Evolutionary conservation across 2,797 vertebrate species (phyloP).

Genomic region (Loriculus beryllinus): DNA sequence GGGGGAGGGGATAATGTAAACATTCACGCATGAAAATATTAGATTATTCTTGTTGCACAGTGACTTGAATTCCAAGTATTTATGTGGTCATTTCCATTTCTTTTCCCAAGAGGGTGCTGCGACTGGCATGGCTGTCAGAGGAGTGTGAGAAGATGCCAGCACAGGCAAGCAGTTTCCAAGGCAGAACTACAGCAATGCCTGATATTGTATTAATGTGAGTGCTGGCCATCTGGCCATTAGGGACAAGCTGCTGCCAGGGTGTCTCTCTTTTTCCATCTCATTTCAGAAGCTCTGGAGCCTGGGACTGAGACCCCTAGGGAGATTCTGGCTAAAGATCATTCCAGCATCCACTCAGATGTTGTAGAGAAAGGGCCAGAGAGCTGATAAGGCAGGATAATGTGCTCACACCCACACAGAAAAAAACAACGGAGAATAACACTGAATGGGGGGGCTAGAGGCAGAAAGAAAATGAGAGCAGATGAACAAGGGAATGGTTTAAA

Average conservation of each 20-base stretch:
- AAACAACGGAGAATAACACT: neutral
- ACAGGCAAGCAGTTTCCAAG: conserved; percentile 79
- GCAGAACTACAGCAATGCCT: conserved; percentile 76
- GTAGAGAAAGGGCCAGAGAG: conserved; percentile 34
- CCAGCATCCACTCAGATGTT: conserved; percentile 57
- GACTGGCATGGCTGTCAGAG: conserved; percentile 62
- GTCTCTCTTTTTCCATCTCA: conserved; percentile 68
- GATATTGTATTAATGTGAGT: conserved; percentile 74
- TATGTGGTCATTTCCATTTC: conserved; percentile 46
- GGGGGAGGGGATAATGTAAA: conserved; percentile 33
- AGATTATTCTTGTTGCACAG: conserved; percentile 36
- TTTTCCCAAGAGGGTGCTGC: conserved; percentile 63
- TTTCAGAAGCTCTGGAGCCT: conserved; percentile 73
- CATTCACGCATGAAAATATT: conserved; percentile 37
- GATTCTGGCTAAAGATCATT: conserved; percentile 64
- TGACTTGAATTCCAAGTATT: conserved; percentile 52
- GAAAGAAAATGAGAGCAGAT: conserved; percentile 3
- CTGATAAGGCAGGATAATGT: conserved; percentile 28
- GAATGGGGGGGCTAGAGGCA: neutral
- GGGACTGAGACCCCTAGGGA: conserved; percentile 61
- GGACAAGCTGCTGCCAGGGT: conserved; percentile 68
- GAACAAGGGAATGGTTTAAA: conserved; percentile 52
- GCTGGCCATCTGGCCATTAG: conserved; percentile 75
- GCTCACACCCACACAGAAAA: conserved; percentile 44
- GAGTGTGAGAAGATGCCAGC: conserved; percentile 76